phyloP scores from a whole-genome alignment of 2,797 vertebrate genomes.

The Lateolabrax maculatus region DNA sequence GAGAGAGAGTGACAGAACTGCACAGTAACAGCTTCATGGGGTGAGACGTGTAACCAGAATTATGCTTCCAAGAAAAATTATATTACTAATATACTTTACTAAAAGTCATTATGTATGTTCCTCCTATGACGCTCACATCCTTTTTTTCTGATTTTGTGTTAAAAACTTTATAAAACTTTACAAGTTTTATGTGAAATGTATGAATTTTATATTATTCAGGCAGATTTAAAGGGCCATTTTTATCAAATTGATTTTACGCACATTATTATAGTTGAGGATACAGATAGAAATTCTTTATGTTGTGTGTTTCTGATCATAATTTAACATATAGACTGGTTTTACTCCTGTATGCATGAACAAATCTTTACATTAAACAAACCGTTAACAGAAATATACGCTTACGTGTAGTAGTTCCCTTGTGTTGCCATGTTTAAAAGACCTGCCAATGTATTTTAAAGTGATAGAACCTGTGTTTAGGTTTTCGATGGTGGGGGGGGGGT shows the following conservation, averaged over 20 bases:
- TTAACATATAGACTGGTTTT: neutral
- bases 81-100: too few species aligned
- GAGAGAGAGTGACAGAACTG: constrained; percentile 4
- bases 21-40: constrained; percentile 40
- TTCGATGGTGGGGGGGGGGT: neutral
- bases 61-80: constrained; percentile 13
- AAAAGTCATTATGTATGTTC: neutral
- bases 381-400: neutral
- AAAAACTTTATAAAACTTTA: neutral
- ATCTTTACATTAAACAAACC: neutral
- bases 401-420: too few species aligned
- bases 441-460: neutral
- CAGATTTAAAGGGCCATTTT: neutral
- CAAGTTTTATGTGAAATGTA: neutral
- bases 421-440: neutral
- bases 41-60: neutral
- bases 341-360: neutral
- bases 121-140: neutral
- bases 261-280: neutral
- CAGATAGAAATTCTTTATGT: neutral
- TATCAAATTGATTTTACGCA: neutral
- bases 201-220: neutral
- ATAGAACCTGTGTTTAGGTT: neutral
- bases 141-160: neutral
- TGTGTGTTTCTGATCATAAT: neutral